Evolutionary conservation across 2,797 vertebrate species (phyloP).

Genomic region (Pseudotriccus pelzelni): DNA sequence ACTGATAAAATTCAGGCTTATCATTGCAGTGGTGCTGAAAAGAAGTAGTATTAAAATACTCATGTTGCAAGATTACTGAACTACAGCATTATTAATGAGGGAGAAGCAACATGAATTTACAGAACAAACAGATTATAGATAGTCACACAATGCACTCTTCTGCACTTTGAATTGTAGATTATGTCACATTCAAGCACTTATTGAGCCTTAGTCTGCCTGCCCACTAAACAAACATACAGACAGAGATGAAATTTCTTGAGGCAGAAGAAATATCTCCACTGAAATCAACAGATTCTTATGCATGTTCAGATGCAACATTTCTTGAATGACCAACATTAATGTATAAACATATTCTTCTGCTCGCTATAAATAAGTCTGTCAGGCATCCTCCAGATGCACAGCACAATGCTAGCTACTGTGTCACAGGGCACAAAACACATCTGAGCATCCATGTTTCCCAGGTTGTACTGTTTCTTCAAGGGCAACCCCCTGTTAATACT

Average conservation of each 20-base stretch:
- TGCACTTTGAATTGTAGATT: neutral
- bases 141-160: neutral
- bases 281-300: neutral
- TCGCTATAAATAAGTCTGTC: neutral
- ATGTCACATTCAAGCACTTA: neutral
- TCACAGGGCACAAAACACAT: neutral
- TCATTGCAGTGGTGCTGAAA: neutral
- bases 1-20: neutral
- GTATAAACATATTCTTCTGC: neutral
- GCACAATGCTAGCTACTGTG: neutral
- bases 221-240: neutral
- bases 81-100: neutral
- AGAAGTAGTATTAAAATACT: neutral
- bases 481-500: neutral
- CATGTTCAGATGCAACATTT: neutral
- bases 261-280: neutral
- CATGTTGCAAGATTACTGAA: neutral
- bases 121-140: neutral
- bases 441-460: neutral
- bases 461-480: neutral
- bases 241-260: neutral
- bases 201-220: neutral
- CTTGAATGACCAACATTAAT: neutral
- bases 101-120: neutral
- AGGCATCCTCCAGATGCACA: neutral